Evolutionary conservation across 2,113 vertebrate species (phyloP).

Genomic region (Egretta garzetta): DNA sequence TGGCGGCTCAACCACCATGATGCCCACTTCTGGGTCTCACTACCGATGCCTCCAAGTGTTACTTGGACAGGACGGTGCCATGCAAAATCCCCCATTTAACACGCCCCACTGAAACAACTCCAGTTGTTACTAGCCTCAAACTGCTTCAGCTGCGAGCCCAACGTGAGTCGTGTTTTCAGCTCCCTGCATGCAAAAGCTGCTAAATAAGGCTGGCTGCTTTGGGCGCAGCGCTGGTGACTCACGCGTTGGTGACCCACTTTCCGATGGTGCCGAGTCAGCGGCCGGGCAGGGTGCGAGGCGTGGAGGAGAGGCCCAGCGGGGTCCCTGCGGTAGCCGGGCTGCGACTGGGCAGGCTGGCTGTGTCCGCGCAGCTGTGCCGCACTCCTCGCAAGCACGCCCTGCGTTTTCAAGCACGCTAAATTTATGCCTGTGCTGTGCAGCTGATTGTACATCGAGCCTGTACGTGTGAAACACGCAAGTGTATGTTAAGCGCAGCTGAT

Average conservation of each 20-base stretch:
- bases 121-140: background rate
- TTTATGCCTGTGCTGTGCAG: too few relatives aligned
- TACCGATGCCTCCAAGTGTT: background rate
- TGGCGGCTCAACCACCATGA: background rate
- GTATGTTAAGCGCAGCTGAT: background rate
- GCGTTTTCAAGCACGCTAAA: background rate
- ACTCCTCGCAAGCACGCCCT: background rate
- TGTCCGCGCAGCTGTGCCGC: fast-evolving
- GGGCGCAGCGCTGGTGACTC: background rate
- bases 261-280: background rate
- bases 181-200: background rate
- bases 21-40: background rate
- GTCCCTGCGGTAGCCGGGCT: background rate
- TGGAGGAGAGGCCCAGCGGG: fast-evolving
- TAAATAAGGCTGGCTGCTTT: background rate
- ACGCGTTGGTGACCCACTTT: fast-evolving
- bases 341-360: fast-evolving
- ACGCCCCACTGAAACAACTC: background rate
- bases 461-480: background rate
- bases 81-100: background rate
- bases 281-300: fast-evolving
- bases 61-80: background rate
- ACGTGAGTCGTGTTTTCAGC: background rate
- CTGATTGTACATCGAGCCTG: background rate
- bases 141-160: background rate